Base-by-base conservation (phyloP, 2,797 vertebrate species). In the Aulostomus chinensis region DNA sequence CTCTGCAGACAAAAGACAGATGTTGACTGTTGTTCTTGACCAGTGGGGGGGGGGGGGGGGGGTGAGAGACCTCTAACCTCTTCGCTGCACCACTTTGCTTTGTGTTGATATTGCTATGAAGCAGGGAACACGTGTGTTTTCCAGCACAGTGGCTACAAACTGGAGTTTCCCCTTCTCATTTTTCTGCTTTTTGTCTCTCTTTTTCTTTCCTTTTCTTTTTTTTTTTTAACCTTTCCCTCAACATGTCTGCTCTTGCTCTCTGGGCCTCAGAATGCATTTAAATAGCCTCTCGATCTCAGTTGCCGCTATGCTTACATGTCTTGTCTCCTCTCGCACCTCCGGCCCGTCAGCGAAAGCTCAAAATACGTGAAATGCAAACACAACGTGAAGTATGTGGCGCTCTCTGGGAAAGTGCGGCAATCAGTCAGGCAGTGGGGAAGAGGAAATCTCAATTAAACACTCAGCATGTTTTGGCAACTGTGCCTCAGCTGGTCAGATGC, bases 231-330 rank as follows among this genome's bases (percentile, higher is more conserved):
- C 38, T 61, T 56, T 16, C 8, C 31, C 25, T 32, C 22, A 54
- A 80, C 87, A 38, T 86, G 86, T 73, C 81, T 50, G 48, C 43
- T 78, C 88, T 71, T 89, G 85, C 65, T 60, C 52, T 40, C 32
- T 18, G 22, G 56, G 46, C 52, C 38, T 49, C 13, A 69, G 68
- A 69, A 62, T 66, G 69, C 66, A 72, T 28, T 16, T 49, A 58
- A 71, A 61, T 72, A 64, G 52, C 49, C 18, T 35, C 58, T 34
- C 21, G 48, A 28, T 31, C 14, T 9, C 39, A 8, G 24, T 15
- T 16, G 16, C 40, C 16, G 31, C 7, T 15, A 17, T 9, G 1
- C 22, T 31, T 41, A 12, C 15, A 3, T 31, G n/a, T 30, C 36
- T 32, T 22, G 46, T 29, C 38, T 9, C 14, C 24, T 10, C 14